These are phyloP conservation scores for Eidolon dupreanum DNA, from an alignment of 2,797 vertebrate genomes.

Conservation along the genomic window DNA sequence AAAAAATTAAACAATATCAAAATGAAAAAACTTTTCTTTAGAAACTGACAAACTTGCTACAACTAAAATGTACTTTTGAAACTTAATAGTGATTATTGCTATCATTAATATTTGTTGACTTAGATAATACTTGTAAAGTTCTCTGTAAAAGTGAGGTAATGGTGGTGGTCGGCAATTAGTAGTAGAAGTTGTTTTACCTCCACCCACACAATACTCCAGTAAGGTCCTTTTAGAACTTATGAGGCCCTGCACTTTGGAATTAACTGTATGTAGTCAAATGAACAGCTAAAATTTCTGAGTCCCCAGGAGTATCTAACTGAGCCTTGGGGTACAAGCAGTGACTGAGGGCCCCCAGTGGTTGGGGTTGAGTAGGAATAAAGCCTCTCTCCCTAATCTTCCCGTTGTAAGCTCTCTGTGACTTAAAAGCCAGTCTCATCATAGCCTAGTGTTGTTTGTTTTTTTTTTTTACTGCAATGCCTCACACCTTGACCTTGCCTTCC, in stretches of 20 bases:
- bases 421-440: neutral
- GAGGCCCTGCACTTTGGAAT: neutral
- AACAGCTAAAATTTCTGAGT: neutral
- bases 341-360: neutral
- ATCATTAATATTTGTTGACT: neutral
- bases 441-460: neutral
- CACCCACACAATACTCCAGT: neutral
- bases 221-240: neutral
- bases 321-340: neutral
- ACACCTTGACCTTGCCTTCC: neutral
- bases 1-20: slow-evolving; percentile 1
- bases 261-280: neutral
- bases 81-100: neutral
- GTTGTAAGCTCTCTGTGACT: neutral
- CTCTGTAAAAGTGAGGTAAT: neutral
- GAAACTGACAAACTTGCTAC: neutral
- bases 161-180: neutral
- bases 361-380: neutral
- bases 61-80: neutral
- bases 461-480: neutral
- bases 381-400: neutral
- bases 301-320: neutral
- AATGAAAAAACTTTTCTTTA: neutral
- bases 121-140: neutral
- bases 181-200: neutral